phyloP scores from a whole-genome alignment of 2,113 vertebrate species.

The Cepphus grylle region DNA sequence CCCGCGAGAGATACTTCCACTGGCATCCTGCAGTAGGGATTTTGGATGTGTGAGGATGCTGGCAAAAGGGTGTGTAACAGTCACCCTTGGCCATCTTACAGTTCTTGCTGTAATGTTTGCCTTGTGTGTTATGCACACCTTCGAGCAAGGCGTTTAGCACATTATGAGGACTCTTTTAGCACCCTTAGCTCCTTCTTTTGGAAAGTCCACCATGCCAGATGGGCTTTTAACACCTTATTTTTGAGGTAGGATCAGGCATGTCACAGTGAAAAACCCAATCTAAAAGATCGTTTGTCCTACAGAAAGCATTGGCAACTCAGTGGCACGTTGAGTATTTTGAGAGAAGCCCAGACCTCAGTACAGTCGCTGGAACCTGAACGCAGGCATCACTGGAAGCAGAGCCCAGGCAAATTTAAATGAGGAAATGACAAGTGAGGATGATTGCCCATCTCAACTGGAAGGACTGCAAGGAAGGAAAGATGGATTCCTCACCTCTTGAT shows the following conservation, averaged over 20 bases:
- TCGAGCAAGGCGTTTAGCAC: slow-evolving; percentile 8
- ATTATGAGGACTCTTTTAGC: neutral
- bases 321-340: neutral
- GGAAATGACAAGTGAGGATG: neutral
- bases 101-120: neutral
- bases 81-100: neutral
- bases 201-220: neutral
- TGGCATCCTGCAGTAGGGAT: neutral
- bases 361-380: neutral
- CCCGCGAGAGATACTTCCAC: neutral
- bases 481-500: neutral
- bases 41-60: neutral
- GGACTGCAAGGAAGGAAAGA: neutral
- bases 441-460: neutral
- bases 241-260: neutral
- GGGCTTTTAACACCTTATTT: neutral
- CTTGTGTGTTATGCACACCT: neutral
- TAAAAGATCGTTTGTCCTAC: neutral
- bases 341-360: neutral
- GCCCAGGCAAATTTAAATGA: neutral
- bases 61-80: neutral
- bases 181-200: neutral
- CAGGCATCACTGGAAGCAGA: neutral
- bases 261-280: neutral
- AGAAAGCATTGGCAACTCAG: neutral